Percentiles rank a stretch among this genome's conserved stretches.
Conservation (phyloP, 2,888 invertebrate genomes). For the Phrixothrix hirtus region DNA sequence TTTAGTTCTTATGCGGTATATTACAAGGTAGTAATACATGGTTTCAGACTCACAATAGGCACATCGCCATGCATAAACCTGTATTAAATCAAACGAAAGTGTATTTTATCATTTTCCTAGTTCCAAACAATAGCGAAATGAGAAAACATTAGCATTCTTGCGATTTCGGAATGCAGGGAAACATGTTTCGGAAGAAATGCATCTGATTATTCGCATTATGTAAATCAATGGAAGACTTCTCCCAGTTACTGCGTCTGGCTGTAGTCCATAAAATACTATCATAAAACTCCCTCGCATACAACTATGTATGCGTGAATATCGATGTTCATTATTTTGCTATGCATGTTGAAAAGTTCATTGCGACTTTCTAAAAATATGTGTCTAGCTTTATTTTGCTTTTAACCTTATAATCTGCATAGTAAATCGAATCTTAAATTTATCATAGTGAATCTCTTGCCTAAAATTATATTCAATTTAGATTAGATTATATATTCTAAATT, state of each 20-base stretch:
- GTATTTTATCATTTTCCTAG: slow-evolving; percentile 31
- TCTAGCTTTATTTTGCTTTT: too few species aligned
- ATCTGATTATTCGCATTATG: slow-evolving; percentile 46
- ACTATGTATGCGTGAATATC: too few species aligned
- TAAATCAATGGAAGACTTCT: slow-evolving; percentile 36
- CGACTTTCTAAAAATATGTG: too few species aligned
- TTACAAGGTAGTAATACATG: slow-evolving; percentile 17
- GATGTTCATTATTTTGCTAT: too few species aligned
- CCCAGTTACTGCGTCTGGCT: slow-evolving; percentile 18
- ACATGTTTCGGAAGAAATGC: slow-evolving; percentile 43
- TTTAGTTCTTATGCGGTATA: slow-evolving; percentile 17
- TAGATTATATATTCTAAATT: too few species aligned
- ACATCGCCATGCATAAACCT: slow-evolving; percentile 34
- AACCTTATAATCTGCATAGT: too few species aligned
- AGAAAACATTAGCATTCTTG: slow-evolving; percentile 38
- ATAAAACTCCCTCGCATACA: too few species aligned
- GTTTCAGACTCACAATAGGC: slow-evolving; percentile 19
- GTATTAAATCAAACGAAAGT: slow-evolving; percentile 38
- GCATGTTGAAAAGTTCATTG: too few species aligned
- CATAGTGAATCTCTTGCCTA: too few species aligned
- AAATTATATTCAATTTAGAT: too few species aligned
- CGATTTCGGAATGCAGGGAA: slow-evolving; percentile 43
- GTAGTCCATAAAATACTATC: too few species aligned
- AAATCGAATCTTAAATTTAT: too few species aligned
- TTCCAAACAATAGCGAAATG: slow-evolving; percentile 41